phyloP scores from a whole-genome alignment of 2,797 vertebrate species.

The Simalia tracyae region DNA sequence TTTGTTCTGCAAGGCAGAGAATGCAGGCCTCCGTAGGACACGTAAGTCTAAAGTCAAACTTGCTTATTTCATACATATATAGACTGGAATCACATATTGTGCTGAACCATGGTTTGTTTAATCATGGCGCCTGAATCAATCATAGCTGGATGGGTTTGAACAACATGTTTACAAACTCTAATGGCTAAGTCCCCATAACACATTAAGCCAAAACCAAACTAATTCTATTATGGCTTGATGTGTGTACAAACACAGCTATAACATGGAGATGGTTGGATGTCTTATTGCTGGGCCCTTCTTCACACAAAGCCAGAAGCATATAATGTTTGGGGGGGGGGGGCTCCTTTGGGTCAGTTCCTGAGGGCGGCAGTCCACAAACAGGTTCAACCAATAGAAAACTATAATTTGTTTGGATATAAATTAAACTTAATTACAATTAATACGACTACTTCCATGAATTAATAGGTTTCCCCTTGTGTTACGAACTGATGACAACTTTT shows the following conservation, averaged over 20 bases:
- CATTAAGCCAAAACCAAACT: not conserved
- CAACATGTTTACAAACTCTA: not conserved
- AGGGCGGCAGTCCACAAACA: not conserved
- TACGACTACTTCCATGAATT: not conserved
- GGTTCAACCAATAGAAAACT: not conserved
- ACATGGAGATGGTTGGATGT: not conserved
- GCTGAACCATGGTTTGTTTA: not conserved
- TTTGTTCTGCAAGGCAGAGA: not conserved
- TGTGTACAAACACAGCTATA: not conserved
- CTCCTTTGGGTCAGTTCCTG: not conserved
- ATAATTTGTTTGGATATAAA: not conserved
- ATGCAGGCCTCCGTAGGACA: not conserved
- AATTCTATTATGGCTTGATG: not conserved
- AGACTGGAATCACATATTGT: not conserved
- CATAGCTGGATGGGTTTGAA: not conserved
- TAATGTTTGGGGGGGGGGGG: not conserved
- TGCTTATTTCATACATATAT: not conserved
- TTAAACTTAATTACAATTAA: not conserved
- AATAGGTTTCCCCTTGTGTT: not conserved
- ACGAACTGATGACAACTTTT: not conserved
- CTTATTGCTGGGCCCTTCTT: not conserved
- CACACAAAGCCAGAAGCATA: not conserved
- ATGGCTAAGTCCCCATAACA: not conserved
- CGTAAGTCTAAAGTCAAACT: not conserved
- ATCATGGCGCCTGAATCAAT: not conserved